Evolutionary conservation across 2,797 vertebrate genomes (phyloP).

Genomic region (Poecilia picta): DNA sequence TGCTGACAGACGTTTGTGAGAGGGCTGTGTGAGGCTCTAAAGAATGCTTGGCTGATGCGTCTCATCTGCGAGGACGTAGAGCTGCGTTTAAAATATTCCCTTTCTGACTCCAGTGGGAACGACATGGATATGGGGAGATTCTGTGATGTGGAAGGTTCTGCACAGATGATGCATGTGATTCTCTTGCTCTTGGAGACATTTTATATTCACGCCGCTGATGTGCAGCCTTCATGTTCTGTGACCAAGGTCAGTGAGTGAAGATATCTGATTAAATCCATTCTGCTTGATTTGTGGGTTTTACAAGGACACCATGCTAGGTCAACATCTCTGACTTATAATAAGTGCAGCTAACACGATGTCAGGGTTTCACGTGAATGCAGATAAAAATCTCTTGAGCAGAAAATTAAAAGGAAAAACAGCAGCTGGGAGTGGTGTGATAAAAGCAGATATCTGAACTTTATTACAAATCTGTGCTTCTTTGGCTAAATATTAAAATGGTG

Average conservation of each 20-base stretch:
- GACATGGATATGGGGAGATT: constrained; percentile 37
- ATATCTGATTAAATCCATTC: constrained; percentile 50
- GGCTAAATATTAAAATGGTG: neutral
- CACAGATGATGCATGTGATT: constrained; percentile 38
- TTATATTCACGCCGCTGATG: constrained; percentile 44
- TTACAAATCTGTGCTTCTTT: neutral
- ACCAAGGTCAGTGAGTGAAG: constrained; percentile 57
- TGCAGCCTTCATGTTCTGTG: constrained; percentile 44
- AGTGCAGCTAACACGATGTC: constrained; percentile 36
- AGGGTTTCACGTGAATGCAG: constrained; percentile 29
- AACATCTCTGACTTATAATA: constrained; percentile 34
- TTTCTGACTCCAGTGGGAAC: constrained; percentile 49
- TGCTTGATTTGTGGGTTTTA: constrained; percentile 39
- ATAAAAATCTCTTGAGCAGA: constrained; percentile 9
- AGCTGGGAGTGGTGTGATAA: constrained; percentile 12
- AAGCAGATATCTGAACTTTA: neutral
- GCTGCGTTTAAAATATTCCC: constrained; percentile 43
- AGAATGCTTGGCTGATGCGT: constrained; percentile 36
- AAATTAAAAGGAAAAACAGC: constrained; percentile 9
- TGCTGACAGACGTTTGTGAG: constrained; percentile 55
- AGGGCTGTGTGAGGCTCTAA: constrained; percentile 33
- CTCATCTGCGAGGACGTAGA: constrained; percentile 56
- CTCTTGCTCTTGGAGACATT: constrained; percentile 36
- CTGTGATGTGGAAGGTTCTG: constrained; percentile 44
- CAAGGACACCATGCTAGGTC: constrained; percentile 24